phyloP scores from a whole-genome alignment of 2,113 vertebrate genomes.

The Nerophis ophidion region DNA sequence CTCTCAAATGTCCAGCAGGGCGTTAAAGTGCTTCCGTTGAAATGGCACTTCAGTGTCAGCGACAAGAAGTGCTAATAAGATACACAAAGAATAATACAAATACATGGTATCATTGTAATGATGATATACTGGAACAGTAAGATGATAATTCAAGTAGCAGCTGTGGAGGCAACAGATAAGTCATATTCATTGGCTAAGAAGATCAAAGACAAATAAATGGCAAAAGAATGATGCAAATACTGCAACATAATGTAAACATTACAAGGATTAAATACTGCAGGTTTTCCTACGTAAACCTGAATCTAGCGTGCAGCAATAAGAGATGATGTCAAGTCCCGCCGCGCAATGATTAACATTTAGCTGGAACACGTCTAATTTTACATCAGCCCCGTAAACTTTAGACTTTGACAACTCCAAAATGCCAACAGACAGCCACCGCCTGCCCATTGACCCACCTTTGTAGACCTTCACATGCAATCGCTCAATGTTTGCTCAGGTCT shows the following conservation, averaged over 20 bases:
- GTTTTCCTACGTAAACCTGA: too few relatives aligned
- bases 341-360: neutral
- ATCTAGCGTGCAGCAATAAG: neutral
- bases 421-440: constrained; percentile 43
- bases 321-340: neutral
- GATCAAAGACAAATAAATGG: neutral
- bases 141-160: constrained; percentile 14
- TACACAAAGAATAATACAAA: constrained; percentile 11
- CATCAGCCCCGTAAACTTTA: constrained; percentile 51
- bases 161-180: constrained; percentile 21
- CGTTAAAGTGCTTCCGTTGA: constrained; percentile 62
- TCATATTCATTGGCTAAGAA: neutral
- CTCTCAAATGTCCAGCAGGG: constrained; percentile 46
- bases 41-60: constrained; percentile 27
- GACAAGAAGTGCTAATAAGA: constrained; percentile 38
- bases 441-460: constrained; percentile 48
- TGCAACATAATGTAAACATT: constrained; percentile 1
- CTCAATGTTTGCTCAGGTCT: constrained; percentile 70
- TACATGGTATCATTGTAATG: neutral
- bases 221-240: neutral
- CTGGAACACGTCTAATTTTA: constrained; percentile 31
- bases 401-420: constrained; percentile 51
- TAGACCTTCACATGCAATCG: constrained; percentile 71
- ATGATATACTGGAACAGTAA: neutral
- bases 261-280: neutral